phyloP scores from a whole-genome alignment of 2,797 vertebrate genomes.

The Neosilurus hyrtlii region DNA sequence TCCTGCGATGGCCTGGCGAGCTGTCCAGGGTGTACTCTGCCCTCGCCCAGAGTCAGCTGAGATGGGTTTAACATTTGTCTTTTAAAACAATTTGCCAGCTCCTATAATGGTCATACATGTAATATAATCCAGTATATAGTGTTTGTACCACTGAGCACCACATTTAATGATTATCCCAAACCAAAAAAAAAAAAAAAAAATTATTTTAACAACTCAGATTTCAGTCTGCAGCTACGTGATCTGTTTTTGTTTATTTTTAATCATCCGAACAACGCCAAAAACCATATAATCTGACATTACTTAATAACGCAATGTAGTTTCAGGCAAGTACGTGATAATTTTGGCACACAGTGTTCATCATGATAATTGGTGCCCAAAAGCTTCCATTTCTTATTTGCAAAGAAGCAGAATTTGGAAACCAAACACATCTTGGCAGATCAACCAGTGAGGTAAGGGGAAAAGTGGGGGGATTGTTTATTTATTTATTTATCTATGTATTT shows the following conservation, averaged over 20 bases:
- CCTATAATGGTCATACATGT: not conserved
- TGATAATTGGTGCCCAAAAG: conserved; percentile 22
- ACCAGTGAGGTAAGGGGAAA: conserved; percentile 13
- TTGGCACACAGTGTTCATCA: conserved; percentile 19
- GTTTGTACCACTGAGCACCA: not conserved
- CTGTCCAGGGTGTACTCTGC: no score
- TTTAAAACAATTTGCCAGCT: not conserved
- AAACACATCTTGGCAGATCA: conserved; percentile 17
- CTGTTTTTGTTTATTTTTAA: conserved; percentile 19
- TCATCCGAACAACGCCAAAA: not conserved
- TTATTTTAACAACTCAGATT: not conserved
- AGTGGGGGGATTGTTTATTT: not conserved
- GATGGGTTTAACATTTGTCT: not conserved
- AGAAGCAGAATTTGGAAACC: conserved; percentile 14
- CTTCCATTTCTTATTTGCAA: conserved; percentile 19
- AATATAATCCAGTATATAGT: not conserved
- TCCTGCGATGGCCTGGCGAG: no score
- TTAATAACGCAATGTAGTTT: conserved; percentile 11
- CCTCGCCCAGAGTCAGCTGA: no score
- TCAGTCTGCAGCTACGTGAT: not conserved
- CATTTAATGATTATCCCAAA: not conserved
- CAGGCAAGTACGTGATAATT: conserved; percentile 13
- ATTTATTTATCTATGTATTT: not conserved
- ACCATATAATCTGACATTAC: conserved; percentile 11
- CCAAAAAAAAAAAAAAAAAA: not conserved